Conservation (phyloP, 2,888 invertebrate species). For the Dilophus febrilis region DNA sequence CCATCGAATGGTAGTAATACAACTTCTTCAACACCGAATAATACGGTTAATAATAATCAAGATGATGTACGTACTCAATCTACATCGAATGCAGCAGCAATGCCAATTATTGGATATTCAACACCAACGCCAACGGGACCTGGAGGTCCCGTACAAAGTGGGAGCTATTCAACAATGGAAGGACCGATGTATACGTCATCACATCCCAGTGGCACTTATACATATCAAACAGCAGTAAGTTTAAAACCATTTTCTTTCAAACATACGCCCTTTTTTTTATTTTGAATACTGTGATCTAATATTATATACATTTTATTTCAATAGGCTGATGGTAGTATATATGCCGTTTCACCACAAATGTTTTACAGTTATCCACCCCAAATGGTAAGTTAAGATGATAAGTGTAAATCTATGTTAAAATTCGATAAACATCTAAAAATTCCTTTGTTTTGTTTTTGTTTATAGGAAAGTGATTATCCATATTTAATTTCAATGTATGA, state of each 20-base stretch:
- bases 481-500: too few species aligned
- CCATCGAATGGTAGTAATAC: too few species aligned
- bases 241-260: not conserved
- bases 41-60: too few species aligned
- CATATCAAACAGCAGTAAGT: conserved; percentile 30
- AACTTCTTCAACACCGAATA: too few species aligned
- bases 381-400: conserved; percentile 13
- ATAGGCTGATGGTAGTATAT: conserved; percentile 29
- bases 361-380: conserved; percentile 27
- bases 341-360: conserved; percentile 30
- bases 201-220: conserved; percentile 21
- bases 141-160: too few species aligned
- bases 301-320: conserved; percentile 2
- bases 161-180: conserved; percentile 25
- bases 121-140: too few species aligned
- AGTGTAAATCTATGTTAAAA: not conserved
- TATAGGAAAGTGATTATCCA: too few species aligned
- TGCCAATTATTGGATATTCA: conserved; percentile 3
- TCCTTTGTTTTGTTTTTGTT: too few species aligned
- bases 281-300: conserved; percentile 1
- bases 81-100: conserved; percentile 21
- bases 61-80: too few species aligned
- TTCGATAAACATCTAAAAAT: too few species aligned
- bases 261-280: conserved; percentile 2
- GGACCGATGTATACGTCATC: conserved; percentile 26